Evolutionary conservation across 1,140 invertebrate species (phyloP), one percentile per base, ranked within the genome.

Genomic region (Drosophila ananassae): DNA sequence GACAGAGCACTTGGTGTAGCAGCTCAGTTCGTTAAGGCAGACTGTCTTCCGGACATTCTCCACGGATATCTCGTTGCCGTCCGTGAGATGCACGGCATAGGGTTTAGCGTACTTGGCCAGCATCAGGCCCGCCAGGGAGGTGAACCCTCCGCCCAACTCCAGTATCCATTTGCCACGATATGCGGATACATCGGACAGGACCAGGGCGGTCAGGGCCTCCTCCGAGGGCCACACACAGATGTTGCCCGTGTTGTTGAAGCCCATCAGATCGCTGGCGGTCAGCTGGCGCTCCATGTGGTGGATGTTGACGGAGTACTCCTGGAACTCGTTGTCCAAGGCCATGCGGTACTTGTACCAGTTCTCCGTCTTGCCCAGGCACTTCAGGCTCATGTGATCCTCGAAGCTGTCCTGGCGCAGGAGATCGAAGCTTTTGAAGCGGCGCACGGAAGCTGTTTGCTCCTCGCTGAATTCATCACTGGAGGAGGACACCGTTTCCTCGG

Each of bases 241-340:
- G 92, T 97, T 98, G n/a, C 97, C 97, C 1, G 97, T 98, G 78
- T 97, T 97, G 91, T 98, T 97, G 92, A 97, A 97, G 1, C 97
- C 97, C 91, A 95, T 95, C 22, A 98, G 92, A 78, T 96, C 95
- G 75, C 93, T 94, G 3, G 95, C 94, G 0, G 95, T 95, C 76
- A 95, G 94, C 21, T 91, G 94, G 21, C 94, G 93, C 62, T 93
- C 93, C 55, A 95, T 91, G 57, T 94, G 94, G 8, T 94, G 93
- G 21, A 95, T 93, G 44, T 94, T 92, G 0, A 95, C 92, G 8
- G 82, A 92, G 77, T 92, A 94, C 25, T 92, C 85, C 10, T 37
- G 34, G 2, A 91, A 13, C 3, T 79, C 83, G 24, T 87, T 79
- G 57, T 79, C 58, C 54, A 95, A 71, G 46, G 74, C 73, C 56